Evolutionary conservation across 2,113 vertebrate genomes (phyloP), one percentile per base, ranked within the genome.

Genomic region (Cercopithecus mona): DNA sequence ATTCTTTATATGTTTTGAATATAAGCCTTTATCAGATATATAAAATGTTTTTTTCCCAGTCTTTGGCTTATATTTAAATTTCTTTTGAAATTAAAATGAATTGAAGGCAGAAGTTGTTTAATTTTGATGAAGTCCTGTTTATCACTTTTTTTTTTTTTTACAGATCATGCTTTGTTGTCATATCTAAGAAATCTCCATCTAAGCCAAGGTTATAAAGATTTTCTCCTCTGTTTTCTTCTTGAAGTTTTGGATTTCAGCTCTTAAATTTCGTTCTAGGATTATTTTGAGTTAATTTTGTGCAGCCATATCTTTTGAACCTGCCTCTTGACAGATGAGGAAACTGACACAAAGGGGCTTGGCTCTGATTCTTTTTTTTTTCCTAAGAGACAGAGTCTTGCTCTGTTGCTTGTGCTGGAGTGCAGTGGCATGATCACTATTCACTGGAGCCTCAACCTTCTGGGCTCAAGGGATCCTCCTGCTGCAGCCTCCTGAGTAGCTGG

Each of bases 21-120:
- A 17, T 9, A 93, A 82, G 27, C 40, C 27, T 90, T 61, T 73
- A 89, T 82, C 50, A 86, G 50, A 68, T 83, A 72, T 20, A 12
- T 50, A 85, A 84, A 40, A 95, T 82, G 45, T 85, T 81, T 92
- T 90, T 81, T 75, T 90, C 5, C 75, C 38, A 48, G 35, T 50
- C 40, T 90, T n/a, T 76, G 43, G 12, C 50, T 93, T 91, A 40
- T 88, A 68, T 94, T 96, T 96, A 68, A 32, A 14, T 91, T 95
- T 94, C 14, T 80, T 84, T 30, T 64, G 25, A 64, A 93, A 76
- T 72, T 50, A 30, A 64, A 64, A 64, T 64, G 59, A 61, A 61
- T 61, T 30, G 85, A 84, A 32, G 96, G 18, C 9, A 64, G 55
- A 91, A 57, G 7, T 75, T 64, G 45, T 90, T 81, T 43, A 68